Conservation (phyloP, 2,113 vertebrate genomes). For the Ceratotherium simum region DNA sequence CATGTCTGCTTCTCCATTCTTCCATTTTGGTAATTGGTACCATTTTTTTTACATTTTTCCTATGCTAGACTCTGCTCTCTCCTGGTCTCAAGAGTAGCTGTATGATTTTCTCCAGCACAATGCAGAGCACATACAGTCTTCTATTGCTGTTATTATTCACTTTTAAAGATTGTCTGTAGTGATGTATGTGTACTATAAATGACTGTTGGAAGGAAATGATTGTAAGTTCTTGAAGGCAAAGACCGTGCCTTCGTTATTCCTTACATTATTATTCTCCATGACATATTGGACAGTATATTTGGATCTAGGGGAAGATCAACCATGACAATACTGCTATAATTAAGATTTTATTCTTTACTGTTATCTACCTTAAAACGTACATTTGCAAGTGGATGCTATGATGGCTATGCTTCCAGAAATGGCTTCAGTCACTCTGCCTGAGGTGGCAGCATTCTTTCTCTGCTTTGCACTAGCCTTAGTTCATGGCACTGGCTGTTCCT, state of each 20-base stretch:
- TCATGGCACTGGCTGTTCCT: constrained; percentile 32
- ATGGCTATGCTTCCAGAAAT: constrained; percentile 30
- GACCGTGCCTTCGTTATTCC: constrained; percentile 28
- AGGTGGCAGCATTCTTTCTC: constrained; percentile 9
- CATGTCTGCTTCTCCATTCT: background rate
- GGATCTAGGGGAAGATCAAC: constrained; percentile 12
- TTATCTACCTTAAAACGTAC: background rate
- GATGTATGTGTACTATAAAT: constrained; percentile 38
- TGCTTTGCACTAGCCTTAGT: constrained; percentile 14
- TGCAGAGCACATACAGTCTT: background rate
- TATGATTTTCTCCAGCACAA: background rate
- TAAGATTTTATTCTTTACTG: constrained; percentile 14
- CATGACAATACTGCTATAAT: constrained; percentile 43
- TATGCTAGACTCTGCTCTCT: background rate
- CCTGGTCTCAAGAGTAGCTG: background rate
- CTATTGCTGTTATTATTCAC: background rate
- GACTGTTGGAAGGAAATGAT: background rate
- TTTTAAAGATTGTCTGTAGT: background rate
- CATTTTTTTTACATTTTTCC: background rate
- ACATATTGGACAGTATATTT: constrained; percentile 33
- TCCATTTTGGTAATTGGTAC: background rate
- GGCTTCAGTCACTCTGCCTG: constrained; percentile 11
- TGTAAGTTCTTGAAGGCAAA: constrained; percentile 50
- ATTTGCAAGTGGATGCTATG: constrained; percentile 26
- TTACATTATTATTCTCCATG: constrained; percentile 36